A percentile compares a stretch with the other conserved stretches of the same genome.
phyloP scores from a whole-genome alignment of 2,113 vertebrate species.

The Bungarus multicinctus region DNA sequence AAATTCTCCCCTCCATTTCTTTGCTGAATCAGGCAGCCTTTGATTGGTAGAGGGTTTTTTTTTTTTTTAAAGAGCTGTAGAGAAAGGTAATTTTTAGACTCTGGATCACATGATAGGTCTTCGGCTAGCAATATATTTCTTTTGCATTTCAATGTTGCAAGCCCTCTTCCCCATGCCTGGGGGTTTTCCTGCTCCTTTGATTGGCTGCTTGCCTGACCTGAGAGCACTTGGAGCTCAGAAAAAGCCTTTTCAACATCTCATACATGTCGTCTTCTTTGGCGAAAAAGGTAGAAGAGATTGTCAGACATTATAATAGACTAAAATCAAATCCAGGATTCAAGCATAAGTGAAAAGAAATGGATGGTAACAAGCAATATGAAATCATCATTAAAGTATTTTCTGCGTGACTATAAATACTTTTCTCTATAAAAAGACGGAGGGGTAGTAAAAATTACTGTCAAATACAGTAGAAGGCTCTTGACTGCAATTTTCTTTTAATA shows the following conservation, averaged over 20 bases:
- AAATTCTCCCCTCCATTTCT: not conserved
- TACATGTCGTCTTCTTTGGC: not conserved
- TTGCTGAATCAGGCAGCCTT: not conserved
- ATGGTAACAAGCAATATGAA: not conserved
- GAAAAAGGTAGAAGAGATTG: not conserved
- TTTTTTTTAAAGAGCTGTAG: not conserved
- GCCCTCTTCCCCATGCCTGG: not conserved
- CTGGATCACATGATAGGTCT: not conserved
- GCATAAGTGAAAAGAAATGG: not conserved
- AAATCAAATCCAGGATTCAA: not conserved
- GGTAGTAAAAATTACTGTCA: not conserved
- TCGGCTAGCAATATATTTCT: not conserved
- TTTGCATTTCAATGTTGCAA: not conserved
- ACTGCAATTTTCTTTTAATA: not conserved
- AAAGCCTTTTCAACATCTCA: not conserved
- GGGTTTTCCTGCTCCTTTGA: not conserved
- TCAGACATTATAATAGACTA: not conserved
- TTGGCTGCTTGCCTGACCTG: not conserved
- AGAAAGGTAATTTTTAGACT: not conserved
- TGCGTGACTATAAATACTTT: fast-evolving
- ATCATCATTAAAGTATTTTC: not conserved
- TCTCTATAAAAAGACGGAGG: not conserved
- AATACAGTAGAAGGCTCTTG: not conserved
- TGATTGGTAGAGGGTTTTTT: not conserved
- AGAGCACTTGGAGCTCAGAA: not conserved